Base-by-base conservation (phyloP, 2,113 vertebrate genomes). In the Mesocricetus auratus region DNA sequence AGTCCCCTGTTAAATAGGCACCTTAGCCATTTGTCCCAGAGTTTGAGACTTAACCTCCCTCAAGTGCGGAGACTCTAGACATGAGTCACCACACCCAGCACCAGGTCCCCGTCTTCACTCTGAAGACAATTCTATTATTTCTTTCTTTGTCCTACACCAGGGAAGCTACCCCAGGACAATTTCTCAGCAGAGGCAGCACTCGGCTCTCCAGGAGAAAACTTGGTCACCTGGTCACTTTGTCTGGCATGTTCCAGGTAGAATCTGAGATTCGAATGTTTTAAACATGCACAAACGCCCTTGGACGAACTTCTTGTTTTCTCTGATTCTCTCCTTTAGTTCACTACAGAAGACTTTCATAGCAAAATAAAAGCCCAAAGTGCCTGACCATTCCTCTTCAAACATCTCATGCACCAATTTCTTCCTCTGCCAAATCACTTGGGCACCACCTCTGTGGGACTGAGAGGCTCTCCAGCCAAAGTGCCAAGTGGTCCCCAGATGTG, bases 191-290 rank as follows among this genome's bases (percentile, higher is more conserved):
- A 78, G 47, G 39, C 17, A 26, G 22, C 26, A 2, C 64, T 90
- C 53, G 81, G 31, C 15, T 89, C 77, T 89, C 64, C 86, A 73
- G 68, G 62, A 47, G 47, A 93, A 79, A 93, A 31, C 31, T 91
- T 90, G 86, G 94, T 68, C 73, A 95, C 79, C 13, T 2, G 7
- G 36, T 89, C 71, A 60, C 58, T 45, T 81, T 64, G 82, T 71
- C 45, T 89, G 62, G 86, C 79, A 78, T 82, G 89, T 50, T 92
- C 78, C 69, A 85, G 83, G 78, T 93, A 31, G 64, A 82, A 90
- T 73, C 45, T 12, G n/a, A 91, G 53, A 79, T 86, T 86, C 75
- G 39, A 56, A 36, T 68, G 58, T 68, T 93, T 83, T 86, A 33
- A 87, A 93, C 50, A 89, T 90, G 91, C 5, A 50, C 31, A 24